Base-by-base conservation (phyloP, 2,888 invertebrate genomes). In the Tinea semifulvella region DNA sequence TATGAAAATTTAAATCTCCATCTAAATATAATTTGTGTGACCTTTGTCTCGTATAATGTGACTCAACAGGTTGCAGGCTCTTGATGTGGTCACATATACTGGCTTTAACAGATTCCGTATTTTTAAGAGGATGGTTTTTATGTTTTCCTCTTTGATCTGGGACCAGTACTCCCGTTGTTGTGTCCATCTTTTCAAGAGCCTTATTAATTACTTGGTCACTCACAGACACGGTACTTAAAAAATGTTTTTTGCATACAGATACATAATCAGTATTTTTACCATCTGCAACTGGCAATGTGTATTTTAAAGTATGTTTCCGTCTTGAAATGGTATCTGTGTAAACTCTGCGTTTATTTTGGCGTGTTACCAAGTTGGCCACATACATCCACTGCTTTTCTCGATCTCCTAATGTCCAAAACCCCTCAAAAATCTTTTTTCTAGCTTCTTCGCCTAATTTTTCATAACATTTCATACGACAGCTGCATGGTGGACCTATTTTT, bases 61-160 rank as follows among this genome's bases (percentile, higher is more conserved):
- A 44, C 14, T 47, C 46, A 8, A 22, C 25, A 22, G 25, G 25
- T 22, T 22, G 25, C 5, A 22, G 5, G 8, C 7, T 7, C 17
- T 44, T 42, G 10, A 44, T 42, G 19, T 47, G 47, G 5, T 44
- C 44, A 14, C 47, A 47, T 44, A 47, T 44, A 47, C 44, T 42
- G 28, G 25, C 44, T 4, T 44, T 35, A 4, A 47, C 26, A 5
- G 40, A 44, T 35, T 47, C 42, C 8, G 44, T 47, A 28, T 40
- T 18, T 16, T 43, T 40, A 10, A 2, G 17, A n/a, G 20, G 22
- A 40, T 40, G 5, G 14, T 20, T 43, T 17, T 7, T 2, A 42
- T 47, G 47, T 13, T 36, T 20, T 8, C 47, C 47, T 44, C 47
- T 16, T 36, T 18, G 13, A 18, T 47, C 47, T 5, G n/a, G 22